Base-by-base conservation (phyloP, 35 echinoderm and acorn worm genomes). In the Ophioderma brevispina region DNA sequence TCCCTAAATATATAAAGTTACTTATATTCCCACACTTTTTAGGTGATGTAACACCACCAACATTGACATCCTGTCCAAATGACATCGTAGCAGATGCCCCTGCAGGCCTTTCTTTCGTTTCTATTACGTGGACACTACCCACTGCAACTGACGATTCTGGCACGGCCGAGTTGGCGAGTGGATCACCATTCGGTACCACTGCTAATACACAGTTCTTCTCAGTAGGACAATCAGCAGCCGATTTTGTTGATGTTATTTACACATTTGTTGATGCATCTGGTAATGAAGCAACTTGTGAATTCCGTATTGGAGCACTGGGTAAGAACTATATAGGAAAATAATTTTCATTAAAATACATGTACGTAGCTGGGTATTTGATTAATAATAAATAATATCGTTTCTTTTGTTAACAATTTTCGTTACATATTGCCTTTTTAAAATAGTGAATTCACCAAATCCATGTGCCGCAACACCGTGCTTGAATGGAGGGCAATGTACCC, bases 251-350 rank as follows among this genome's bases (percentile, higher is more conserved):
- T 3, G 1, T 70, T 8, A 25, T 70, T 70, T 95, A 95, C 90
- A 85, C 84, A 17, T 95, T 95, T 52, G 59, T 81, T 55, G 94
- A 96, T 88, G 39, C 85, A 10, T 87, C 94, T 25, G 80, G 80
- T 13, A 96, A 96, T 39, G 46, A 63, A 18, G 93, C 52, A 1
- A 36, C 59, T 5, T 94, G 93, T 81, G 32, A 0, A 8, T 94
- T 94, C 63, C 43, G 19, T 33, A 49, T 94, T 56, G 81, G 39
- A 76, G 86, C 92, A 14, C 28, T 59, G 32, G 41, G 88, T 90
- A 15, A 83, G 88, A 11, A 11, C 46, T n/a, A n/a, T n/a, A n/a
- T n/a, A n/a, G n/a, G n/a, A n/a, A n/a, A n/a, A n/a, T n/a, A n/a
- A n/a, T n/a, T n/a, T n/a, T n/a, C n/a, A n/a, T n/a, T n/a, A n/a